Conservation (phyloP, 2,113 vertebrate species). For the Gymnogyps californianus region DNA sequence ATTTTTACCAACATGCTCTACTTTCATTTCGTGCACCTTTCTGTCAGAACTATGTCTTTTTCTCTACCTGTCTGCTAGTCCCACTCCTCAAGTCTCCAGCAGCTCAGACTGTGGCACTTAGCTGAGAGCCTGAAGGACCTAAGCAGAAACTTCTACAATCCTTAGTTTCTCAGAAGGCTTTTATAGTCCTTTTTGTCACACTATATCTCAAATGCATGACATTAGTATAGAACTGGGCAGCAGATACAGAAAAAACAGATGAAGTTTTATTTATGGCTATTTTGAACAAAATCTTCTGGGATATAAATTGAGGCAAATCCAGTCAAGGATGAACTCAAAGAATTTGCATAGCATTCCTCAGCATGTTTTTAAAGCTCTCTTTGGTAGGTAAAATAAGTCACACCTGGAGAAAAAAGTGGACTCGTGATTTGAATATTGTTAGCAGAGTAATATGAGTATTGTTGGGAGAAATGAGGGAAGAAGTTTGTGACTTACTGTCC, state of each 20-base stretch:
- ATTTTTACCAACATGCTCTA: not conserved
- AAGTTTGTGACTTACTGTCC: not conserved
- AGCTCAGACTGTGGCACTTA: not conserved
- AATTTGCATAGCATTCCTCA: not conserved
- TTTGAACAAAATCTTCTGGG: not conserved
- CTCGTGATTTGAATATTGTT: not conserved
- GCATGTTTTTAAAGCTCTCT: not conserved
- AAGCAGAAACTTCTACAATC: not conserved
- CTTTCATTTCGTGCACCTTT: not conserved
- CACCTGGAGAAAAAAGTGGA: not conserved
- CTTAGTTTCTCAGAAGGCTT: not conserved
- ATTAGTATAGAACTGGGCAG: not conserved
- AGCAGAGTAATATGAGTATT: not conserved
- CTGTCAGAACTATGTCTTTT: not conserved
- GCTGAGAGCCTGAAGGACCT: not conserved
- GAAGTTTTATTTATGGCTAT: not conserved
- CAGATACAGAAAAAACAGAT: not conserved
- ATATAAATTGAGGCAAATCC: not conserved
- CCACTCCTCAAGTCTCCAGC: not conserved
- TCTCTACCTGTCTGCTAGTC: not conserved
- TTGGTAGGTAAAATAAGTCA: not conserved
- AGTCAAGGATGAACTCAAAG: not conserved
- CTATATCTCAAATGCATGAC: not conserved
- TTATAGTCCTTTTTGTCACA: not conserved
- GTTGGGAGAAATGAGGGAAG: not conserved